These are phyloP conservation scores for Kryptolebias marmoratus DNA, from an alignment of 2,113 vertebrate species.

Conservation along the genomic window DNA sequence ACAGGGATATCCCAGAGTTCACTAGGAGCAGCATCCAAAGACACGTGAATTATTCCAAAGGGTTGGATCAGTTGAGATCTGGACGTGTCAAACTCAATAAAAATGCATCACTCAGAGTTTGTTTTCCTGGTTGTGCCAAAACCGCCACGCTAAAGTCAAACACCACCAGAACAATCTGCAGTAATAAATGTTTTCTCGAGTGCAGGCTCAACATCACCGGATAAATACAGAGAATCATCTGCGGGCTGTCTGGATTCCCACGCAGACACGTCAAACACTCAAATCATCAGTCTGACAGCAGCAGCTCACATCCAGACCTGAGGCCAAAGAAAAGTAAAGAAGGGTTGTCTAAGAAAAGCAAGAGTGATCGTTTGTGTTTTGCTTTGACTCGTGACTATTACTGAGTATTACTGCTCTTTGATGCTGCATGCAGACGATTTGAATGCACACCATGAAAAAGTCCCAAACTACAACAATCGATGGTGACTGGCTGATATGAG, in stretches of 20 bases:
- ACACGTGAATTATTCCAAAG: conserved; percentile 66
- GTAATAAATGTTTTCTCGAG: conserved; percentile 67
- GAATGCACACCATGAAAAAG: no score
- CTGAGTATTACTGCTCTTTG: no score
- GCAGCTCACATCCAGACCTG: conserved; percentile 5
- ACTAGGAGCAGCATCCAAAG: conserved; percentile 71
- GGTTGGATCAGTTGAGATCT: conserved; percentile 59
- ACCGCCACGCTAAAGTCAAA: conserved; percentile 59
- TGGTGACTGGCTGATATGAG: no score
- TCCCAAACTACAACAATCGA: no score
- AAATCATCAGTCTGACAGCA: conserved; percentile 24
- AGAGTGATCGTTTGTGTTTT: no score
- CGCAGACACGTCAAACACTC: conserved; percentile 56
- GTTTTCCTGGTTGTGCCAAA: conserved; percentile 53
- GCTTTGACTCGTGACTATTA: no score
- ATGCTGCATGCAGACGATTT: no score
- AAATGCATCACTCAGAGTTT: conserved; percentile 44
- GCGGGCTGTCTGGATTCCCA: conserved; percentile 52
- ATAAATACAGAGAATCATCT: conserved; percentile 51
- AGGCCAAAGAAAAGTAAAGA: no score
- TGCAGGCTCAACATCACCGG: conserved; percentile 51
- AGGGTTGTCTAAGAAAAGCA: no score
- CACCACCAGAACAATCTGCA: conserved; percentile 68
- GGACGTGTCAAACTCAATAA: conserved; percentile 64
- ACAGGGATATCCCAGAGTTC: conserved; percentile 79